Base-by-base conservation (phyloP, 2,113 vertebrate species). In the Ceuthmochares aereus region DNA sequence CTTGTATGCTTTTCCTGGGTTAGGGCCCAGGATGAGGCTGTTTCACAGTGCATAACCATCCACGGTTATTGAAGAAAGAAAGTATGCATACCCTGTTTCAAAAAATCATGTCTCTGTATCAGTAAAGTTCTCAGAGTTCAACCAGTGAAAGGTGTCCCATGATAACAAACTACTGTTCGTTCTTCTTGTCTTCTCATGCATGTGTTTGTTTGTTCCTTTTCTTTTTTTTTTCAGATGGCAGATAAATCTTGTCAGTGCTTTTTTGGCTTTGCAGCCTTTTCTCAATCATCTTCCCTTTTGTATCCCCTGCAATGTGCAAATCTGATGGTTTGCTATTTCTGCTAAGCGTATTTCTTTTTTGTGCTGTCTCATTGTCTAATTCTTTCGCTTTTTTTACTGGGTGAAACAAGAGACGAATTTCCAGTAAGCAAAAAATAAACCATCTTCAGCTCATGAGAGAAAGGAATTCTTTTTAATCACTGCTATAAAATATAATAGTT, bases 201-300 rank as follows among this genome's bases (percentile, higher is more conserved):
- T 74, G 56, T 90, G 69, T 95, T 93, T 93, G 69, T 95, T 96
- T 95, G 69, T 66, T 89, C 69, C 85, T 94, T 95, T 95, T 86
- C 93, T 83, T 88, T 86, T 94, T 83, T 88, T 59, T 84, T 18
- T 17, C 92, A 96, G 93, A 92, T 94, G 90, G 90, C 80, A 92
- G 88, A 95, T 90, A 94, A 95, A 93, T 93, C 88, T 95, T 95
- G 92, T 94, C 93, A 95, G 82, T 77, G 67, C 55, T 93, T 94
- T 96, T 92, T 93, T 92, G 93, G 93, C 76, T 93, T 96, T 90
- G 69, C 64, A 93, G 88, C 52, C 72, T 93, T 94, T 90, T 81
- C 76, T 96, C 93, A 95, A 90, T 93, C 91, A 90, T 95, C 84
- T 89, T 93, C 91, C n/a, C 87, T 87, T 95, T 95, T 94, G 90